A percentile compares a stretch with the other conserved stretches of the same genome.
These are phyloP conservation scores for Ceyx erithaca DNA, from an alignment of 2,797 vertebrate genomes.

Conservation along the genomic window DNA sequence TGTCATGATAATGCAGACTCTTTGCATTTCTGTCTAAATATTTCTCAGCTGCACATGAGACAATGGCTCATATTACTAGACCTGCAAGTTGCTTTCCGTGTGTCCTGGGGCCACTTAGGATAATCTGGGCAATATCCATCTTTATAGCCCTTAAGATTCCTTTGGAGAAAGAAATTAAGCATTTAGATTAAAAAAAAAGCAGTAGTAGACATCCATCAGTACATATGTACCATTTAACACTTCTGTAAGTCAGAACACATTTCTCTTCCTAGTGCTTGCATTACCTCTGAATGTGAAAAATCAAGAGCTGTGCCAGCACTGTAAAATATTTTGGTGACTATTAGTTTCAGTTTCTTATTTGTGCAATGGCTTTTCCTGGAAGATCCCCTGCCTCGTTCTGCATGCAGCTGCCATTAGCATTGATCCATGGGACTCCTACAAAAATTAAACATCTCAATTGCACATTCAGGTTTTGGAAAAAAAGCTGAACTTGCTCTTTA, in stretches of 20 bases:
- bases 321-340: not conserved
- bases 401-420: conserved; percentile 9
- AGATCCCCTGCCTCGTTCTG: not conserved
- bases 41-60: not conserved
- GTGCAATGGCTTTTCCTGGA: conserved; percentile 43
- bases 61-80: not conserved
- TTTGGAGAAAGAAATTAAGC: conserved; percentile 1
- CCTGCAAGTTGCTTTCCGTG: not conserved
- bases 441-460: conserved; percentile 20
- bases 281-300: not conserved
- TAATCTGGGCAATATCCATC: not conserved
- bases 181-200: not conserved
- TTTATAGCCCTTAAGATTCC: not conserved
- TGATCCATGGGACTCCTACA: conserved; percentile 3
- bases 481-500: conserved; percentile 46
- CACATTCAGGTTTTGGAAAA: conserved; percentile 31
- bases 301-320: not conserved
- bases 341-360: conserved; percentile 31
- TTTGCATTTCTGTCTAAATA: not conserved
- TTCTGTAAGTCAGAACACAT: not conserved
- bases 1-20: not conserved
- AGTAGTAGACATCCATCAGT: not conserved
- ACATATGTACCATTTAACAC: not conserved
- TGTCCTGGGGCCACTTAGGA: not conserved
- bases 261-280: conserved; percentile 2